Evolutionary conservation across 2,888 invertebrate genomes (phyloP), one percentile per base, ranked within the genome.

Genomic region (Lepeophtheirus nordmannii): DNA sequence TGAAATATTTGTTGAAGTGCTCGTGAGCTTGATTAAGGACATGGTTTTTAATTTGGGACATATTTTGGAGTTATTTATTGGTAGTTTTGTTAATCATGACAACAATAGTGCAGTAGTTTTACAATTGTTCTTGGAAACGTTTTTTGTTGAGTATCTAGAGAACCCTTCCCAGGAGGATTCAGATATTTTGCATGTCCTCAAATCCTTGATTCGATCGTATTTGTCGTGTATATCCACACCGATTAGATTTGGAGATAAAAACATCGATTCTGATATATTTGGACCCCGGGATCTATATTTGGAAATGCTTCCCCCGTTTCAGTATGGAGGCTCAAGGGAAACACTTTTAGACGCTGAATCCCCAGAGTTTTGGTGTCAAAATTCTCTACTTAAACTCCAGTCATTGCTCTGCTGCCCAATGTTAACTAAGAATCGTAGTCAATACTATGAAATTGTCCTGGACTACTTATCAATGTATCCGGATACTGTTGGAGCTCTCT

Each of bases 51-150:
- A 37, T 1, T 23, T 62, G 7, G 20, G 20, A 38, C 37, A n/a
- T 11, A 41, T 62, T 40, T 40, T 62, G 3, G 39, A 41, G 40
- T 40, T 62, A 11, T 41, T 62, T 40, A 14, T 62, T 1, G 62
- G 62, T 22, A 39, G 39, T 20, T 62, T 62, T 12, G 40, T 62
- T 1, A 39, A 20, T 17, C 20, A 39, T n/a, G 40, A 37, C 20
- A 38, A 62, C n/a, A 41, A 58, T n/a, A 58, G 12, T 39, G 58
- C 65, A 14, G 22, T 38, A 7, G 38, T 65, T n/a, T 58, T 65
- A n/a, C 65, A 65, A 39, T 38, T 65, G 12, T 65, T 65, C 58
- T 58, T 65, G 10, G 65, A 65, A 58, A 58, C 65, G 10, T 65
- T 58, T 38, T 65, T 65, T 38, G 38, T 58, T 12, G 65, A 65